A percentile compares a stretch with the other conserved stretches of the same genome.
Evolutionary conservation across 2,888 invertebrate species (phyloP).

Genomic region (Augochlorella aurata): DNA sequence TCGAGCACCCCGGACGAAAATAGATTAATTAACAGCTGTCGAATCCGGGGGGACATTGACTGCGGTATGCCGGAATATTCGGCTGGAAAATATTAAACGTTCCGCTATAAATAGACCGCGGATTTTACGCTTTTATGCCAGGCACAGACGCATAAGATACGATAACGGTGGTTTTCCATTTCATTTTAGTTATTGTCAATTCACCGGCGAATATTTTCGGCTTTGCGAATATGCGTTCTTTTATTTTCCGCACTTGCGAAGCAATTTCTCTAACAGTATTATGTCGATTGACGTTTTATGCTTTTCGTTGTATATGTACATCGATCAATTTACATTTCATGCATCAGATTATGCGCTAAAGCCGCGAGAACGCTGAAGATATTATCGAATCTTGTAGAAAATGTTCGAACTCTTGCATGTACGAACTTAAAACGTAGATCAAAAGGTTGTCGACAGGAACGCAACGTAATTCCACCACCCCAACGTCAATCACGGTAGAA

Average conservation of each 20-base stretch:
- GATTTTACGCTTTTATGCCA: background rate
- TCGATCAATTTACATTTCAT: too few species aligned
- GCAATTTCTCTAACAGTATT: too few species aligned
- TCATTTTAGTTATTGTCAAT: background rate
- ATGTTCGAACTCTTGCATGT: too few species aligned
- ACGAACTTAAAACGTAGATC: background rate
- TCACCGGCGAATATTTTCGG: background rate
- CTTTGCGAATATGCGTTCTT: too few species aligned
- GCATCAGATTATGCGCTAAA: too few species aligned
- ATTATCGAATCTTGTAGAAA: too few species aligned
- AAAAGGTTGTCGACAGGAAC: background rate
- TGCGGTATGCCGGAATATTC: background rate
- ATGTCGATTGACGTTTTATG: too few species aligned
- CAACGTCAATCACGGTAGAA: background rate
- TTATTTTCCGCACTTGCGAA: too few species aligned
- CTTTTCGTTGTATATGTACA: too few species aligned
- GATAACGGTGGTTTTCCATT: background rate
- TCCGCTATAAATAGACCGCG: background rate
- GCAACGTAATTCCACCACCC: background rate
- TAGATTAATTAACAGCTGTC: slow-evolving; percentile 15
- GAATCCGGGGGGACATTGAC: background rate
- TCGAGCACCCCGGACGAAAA: background rate
- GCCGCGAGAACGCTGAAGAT: too few species aligned
- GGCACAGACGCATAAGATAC: background rate
- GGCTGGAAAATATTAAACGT: background rate